phyloP scores from a whole-genome alignment of 2,113 vertebrate species.

The Odontophorus gujanensis region DNA sequence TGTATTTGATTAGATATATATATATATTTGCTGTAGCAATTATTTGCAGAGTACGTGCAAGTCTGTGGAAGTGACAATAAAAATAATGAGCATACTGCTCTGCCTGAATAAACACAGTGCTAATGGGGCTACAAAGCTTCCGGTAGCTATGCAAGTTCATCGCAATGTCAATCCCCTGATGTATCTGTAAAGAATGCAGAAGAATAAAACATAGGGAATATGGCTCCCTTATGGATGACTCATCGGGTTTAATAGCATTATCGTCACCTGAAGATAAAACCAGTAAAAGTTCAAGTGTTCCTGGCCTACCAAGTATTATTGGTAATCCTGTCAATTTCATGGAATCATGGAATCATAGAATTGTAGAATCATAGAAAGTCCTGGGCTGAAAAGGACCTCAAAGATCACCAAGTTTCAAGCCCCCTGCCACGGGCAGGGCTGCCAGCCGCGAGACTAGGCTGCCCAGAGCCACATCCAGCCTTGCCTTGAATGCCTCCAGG shows the following conservation, averaged over 20 bases:
- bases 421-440: too few relatives aligned
- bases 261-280: neutral
- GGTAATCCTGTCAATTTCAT: neutral
- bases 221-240: neutral
- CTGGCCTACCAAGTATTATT: neutral
- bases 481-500: too few relatives aligned
- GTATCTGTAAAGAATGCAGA: neutral
- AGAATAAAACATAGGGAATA: neutral
- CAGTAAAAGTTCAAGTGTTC: neutral
- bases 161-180: neutral
- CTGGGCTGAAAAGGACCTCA: too few relatives aligned
- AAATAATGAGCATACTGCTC: neutral
- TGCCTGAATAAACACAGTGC: neutral
- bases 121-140: neutral
- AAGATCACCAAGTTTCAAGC: too few relatives aligned
- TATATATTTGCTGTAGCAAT: neutral
- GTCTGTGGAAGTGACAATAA: neutral
- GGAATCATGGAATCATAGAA: too few relatives aligned
- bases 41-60: neutral
- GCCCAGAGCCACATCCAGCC: too few relatives aligned
- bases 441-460: too few relatives aligned
- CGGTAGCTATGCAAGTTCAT: neutral
- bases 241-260: neutral
- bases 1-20: slow-evolving; percentile 1
- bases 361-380: too few relatives aligned